These are phyloP conservation scores for Porites rus DNA, from an alignment of 92 coral and sea anemone genomes.

Conservation along the genomic window DNA sequence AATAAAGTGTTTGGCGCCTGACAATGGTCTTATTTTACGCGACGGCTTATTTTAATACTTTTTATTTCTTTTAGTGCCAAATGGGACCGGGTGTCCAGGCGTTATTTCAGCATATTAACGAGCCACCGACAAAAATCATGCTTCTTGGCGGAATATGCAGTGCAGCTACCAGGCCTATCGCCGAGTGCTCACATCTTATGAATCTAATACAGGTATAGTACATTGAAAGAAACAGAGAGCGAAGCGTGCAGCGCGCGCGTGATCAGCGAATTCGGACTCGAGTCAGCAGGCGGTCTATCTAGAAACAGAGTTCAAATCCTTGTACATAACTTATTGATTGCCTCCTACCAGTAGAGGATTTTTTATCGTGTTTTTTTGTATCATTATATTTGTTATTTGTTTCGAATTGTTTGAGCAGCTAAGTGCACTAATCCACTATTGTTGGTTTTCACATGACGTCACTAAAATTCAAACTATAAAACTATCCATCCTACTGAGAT, in stretches of 20 bases:
- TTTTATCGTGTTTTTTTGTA: too few relatives aligned
- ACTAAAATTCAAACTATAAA: too few relatives aligned
- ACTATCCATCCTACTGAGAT: too few relatives aligned
- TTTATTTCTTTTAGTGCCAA: constrained; percentile 45
- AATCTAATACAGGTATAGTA: constrained; percentile 64
- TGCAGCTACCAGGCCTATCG: constrained; percentile 65
- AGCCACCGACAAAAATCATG: constrained; percentile 68
- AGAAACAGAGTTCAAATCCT: too few relatives aligned
- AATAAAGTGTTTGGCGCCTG: background rate
- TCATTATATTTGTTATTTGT: too few relatives aligned
- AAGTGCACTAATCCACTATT: too few relatives aligned
- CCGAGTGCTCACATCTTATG: constrained; percentile 56
- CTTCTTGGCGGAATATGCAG: constrained; percentile 72
- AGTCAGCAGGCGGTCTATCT: too few relatives aligned
- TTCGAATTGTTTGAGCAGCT: too few relatives aligned
- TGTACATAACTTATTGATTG: too few relatives aligned
- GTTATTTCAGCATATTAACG: constrained; percentile 50
- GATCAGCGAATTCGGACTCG: too few relatives aligned
- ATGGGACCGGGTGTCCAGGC: constrained; percentile 65
- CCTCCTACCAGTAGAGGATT: too few relatives aligned
- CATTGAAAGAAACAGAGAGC: background rate
- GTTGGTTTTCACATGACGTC: too few relatives aligned
- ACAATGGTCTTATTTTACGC: background rate
- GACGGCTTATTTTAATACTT: background rate
- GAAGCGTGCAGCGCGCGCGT: background rate